Evolutionary conservation across 2,888 invertebrate genomes (phyloP).

Genomic region (Hydrotaea diabolus): DNA sequence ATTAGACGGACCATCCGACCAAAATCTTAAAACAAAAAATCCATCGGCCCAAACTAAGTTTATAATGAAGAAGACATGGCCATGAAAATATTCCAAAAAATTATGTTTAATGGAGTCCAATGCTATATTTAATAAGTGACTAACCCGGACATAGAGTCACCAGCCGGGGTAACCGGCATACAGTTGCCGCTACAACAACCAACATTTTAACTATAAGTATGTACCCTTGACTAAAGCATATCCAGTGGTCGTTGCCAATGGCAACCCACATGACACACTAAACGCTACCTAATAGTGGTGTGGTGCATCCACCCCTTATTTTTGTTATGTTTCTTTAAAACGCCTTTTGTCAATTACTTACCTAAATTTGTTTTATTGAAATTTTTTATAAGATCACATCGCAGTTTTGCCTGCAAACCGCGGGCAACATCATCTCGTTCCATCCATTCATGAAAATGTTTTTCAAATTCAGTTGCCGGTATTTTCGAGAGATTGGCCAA

Average conservation of each 20-base stretch:
- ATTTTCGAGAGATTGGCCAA: constrained; percentile 75
- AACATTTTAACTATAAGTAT: no score
- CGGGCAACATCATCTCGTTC: constrained; percentile 77
- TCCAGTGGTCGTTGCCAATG: constrained; percentile 14
- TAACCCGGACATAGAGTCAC: no score
- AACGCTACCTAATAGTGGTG: neutral
- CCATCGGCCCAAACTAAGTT: no score
- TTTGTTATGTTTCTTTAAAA: neutral
- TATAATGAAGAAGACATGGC: no score
- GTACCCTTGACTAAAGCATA: no score
- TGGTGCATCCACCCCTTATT: neutral
- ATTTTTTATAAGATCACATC: constrained; percentile 76
- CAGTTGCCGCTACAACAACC: no score
- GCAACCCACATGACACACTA: constrained; percentile 39
- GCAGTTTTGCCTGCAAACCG: constrained; percentile 76
- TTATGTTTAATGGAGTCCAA: no score
- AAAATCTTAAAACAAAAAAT: no score
- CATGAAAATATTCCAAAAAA: no score
- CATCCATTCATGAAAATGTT: constrained; percentile 79
- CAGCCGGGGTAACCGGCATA: no score
- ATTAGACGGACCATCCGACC: no score
- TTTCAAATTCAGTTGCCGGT: constrained; percentile 77
- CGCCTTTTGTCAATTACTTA: constrained; percentile 66
- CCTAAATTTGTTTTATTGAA: constrained; percentile 79
- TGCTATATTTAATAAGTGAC: no score